Conservation (phyloP, 2,797 vertebrate species). For the Esox masquinongy region DNA sequence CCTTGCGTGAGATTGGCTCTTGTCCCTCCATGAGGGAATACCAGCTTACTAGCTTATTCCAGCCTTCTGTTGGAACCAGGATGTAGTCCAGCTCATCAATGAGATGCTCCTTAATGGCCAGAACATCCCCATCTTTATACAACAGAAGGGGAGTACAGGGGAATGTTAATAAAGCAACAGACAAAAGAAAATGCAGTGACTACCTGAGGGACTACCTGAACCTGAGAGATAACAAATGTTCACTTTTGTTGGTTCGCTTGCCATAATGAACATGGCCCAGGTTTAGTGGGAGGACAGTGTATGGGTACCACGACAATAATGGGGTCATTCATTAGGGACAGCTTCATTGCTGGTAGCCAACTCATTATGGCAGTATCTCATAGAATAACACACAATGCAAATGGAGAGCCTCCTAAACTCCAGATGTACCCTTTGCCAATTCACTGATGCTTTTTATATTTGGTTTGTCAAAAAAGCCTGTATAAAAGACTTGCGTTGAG, state of each 20-base stretch:
- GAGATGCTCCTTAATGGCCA: slow-evolving; percentile 96
- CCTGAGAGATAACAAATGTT: too few species aligned
- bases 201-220: too few species aligned
- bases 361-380: slow-evolving; percentile 25
- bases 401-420: slow-evolving; percentile 57
- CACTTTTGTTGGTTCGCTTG: too few species aligned
- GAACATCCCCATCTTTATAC: slow-evolving; percentile 86
- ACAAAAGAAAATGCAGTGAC: slow-evolving; percentile 8
- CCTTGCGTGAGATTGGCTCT: slow-evolving; percentile 96
- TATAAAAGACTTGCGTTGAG: background rate
- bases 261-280: too few species aligned
- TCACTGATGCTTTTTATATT: slow-evolving; percentile 10
- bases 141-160: background rate
- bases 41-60: slow-evolving; percentile 99
- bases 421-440: slow-evolving; percentile 28
- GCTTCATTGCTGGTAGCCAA: background rate
- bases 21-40: slow-evolving; percentile 90
- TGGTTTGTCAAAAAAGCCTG: background rate
- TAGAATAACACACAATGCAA: slow-evolving; percentile 43
- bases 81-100: slow-evolving; percentile 99
- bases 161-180: slow-evolving; percentile 5
- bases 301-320: background rate
- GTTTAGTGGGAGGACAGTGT: background rate
- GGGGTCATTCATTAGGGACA: slow-evolving; percentile 5
- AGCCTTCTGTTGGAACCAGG: slow-evolving; percentile 95